Evolutionary conservation across 2,888 invertebrate species (phyloP), one percentile per base, ranked within the genome.

Genomic region (Yponomeuta sedellus): DNA sequence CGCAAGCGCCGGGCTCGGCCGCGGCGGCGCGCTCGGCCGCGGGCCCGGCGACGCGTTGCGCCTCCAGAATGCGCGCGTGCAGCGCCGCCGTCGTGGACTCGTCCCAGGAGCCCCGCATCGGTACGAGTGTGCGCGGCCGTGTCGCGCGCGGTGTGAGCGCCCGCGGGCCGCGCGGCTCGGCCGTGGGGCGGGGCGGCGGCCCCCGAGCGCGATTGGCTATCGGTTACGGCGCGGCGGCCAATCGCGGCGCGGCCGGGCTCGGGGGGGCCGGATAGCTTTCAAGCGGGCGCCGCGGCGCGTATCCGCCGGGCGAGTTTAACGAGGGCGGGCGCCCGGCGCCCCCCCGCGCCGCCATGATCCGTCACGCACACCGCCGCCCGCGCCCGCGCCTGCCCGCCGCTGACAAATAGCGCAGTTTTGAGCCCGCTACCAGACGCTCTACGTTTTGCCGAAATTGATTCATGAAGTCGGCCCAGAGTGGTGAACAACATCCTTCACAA

Each of bases 41-140:
- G 75, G 80, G 67, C 65, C 70, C 83, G 76, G 96, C 97, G 76
- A 98, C 98, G 72, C 99, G 98, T 79, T 98, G 93, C 78, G 98
- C 98, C 98, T 98, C 98, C 77, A 99, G 93, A 92, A 99, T 98
- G 85, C 98, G 93, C 79, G 97, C 98, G 81, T 98, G 94, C 82
- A 98, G 94, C 92, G 89, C 90, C 87, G 88, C 90, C 89, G 89
- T 88, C 79, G 88, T 86, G 83, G 85, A 84, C 86, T 90, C 90
- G 88, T 89, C 90, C 90, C 90, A 88, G 83, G 89, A 89, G 88
- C 89, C 90, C 86, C 89, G 90, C 90, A 90, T 90, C 88, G 88
- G 82, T 81, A 85, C 90, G 89, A 88, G 86, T 88, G 89, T 86
- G 89, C 89, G 89, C 89, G 85, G 76, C 85, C 80, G 78, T 78